Conservation (phyloP, 1,140 invertebrate species). For the Drosophila sp. region DNA sequence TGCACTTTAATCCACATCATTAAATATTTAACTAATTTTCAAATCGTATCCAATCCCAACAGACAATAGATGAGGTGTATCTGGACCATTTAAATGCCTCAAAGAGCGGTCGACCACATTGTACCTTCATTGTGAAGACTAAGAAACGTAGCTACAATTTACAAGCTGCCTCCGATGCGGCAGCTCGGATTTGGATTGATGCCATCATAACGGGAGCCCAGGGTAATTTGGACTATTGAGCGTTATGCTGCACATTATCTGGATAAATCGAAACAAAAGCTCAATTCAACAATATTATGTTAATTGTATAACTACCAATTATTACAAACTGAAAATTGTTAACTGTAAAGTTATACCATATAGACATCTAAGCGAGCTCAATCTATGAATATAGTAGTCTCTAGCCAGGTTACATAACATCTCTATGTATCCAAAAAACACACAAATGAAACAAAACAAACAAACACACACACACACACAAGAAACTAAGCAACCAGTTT, state of each 20-base stretch:
- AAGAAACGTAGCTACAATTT: constrained; percentile 94
- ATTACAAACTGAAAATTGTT: constrained; percentile 27
- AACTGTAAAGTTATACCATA: constrained; percentile 48
- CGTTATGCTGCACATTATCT: neutral
- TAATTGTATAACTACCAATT: neutral
- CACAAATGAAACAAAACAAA: constrained; percentile 4
- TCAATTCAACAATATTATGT: constrained; percentile 2
- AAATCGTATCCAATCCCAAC: constrained; percentile 45
- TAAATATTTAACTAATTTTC: constrained; percentile 1
- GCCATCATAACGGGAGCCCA: constrained; percentile 87
- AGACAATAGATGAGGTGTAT: constrained; percentile 99
- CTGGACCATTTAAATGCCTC: constrained; percentile 97
- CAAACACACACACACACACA: no score
- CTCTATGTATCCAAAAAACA: constrained; percentile 22
- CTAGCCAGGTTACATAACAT: constrained; percentile 19
- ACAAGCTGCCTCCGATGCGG: constrained; percentile 96
- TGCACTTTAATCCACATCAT: no score
- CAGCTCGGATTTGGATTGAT: constrained; percentile 98
- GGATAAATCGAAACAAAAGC: neutral
- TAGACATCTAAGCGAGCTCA: constrained; percentile 54
- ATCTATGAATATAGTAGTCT: constrained; percentile 15
- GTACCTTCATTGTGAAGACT: constrained; percentile 98
- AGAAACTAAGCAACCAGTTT: constrained; percentile 37
- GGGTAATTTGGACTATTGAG: constrained; percentile 83
- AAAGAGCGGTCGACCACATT: constrained; percentile 94